These are phyloP conservation scores for Cinara cedri DNA, from an alignment of 2,888 invertebrate genomes.

Conservation along the genomic window DNA sequence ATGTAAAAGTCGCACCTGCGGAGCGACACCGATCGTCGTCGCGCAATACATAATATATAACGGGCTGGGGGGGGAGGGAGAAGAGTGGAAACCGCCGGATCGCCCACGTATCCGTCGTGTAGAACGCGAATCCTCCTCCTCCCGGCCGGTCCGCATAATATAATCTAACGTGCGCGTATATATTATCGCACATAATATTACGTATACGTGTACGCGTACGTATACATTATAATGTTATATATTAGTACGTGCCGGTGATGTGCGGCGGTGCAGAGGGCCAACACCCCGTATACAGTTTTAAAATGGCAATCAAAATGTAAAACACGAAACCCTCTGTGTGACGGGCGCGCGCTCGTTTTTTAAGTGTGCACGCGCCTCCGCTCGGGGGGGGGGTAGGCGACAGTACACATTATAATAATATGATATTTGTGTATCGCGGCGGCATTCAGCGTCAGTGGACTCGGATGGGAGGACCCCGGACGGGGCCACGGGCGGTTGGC, in stretches of 20 bases:
- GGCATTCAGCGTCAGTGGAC: no score
- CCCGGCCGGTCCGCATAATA: no score
- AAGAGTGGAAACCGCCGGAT: background rate
- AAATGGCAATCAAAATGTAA: conserved; percentile 54
- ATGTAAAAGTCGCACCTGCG: no score
- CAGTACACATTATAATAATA: no score
- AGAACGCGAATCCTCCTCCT: no score
- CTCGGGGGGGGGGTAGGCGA: background rate
- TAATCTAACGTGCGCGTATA: background rate
- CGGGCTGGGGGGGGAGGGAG: background rate
- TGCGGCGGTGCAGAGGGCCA: background rate
- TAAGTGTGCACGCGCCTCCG: background rate
- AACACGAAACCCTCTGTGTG: conserved; percentile 35
- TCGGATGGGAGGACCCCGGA: background rate
- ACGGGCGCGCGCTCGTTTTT: background rate
- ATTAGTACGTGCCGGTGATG: background rate
- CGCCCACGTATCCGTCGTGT: background rate
- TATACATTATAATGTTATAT: background rate
- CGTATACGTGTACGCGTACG: background rate
- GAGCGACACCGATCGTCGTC: no score
- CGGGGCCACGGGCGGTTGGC: no score
- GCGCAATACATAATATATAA: no score
- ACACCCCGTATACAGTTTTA: conserved; percentile 33
- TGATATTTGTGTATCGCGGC: no score
- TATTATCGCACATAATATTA: background rate